Base-by-base conservation (phyloP, 2,797 vertebrate genomes). In the Falco peregrinus region DNA sequence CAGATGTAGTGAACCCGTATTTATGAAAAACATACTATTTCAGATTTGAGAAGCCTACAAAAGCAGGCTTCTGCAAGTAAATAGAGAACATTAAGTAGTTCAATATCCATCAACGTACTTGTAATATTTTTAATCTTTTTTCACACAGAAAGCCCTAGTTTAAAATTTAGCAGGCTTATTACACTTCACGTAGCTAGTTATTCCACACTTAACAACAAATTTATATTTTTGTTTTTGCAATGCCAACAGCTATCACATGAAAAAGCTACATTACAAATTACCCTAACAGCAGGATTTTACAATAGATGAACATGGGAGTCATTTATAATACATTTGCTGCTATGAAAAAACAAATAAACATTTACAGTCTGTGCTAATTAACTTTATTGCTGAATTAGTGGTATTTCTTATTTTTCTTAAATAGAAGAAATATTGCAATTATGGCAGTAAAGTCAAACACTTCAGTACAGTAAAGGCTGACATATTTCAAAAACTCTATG, bases 261-360 rank as follows among this genome's bases (percentile, higher is more conserved):
- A 77, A 91, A 92, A 90, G 21, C 26, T 68, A 53, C 21, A 37
- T 37, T 54, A 87, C 56, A 87, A 84, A 93, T 74, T 78, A 74
- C 37, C 48, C 31, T 60, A 93, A 75, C 83, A 91, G 79, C 29
- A 16, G 67, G 84, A 33, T 75, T 89, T 95, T 91, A 95, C 69
- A 92, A 94, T 61, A 84, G 67, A 88, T 54, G 35, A 95, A 85
- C 57, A 63, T 3, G 0, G 22, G 63, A 88, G 56, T 60, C 14
- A 88, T 86, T 96, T 78, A 87, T 94, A 91, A 94, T 48, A 61
- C 79, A 70, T 82, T 92, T 90, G 51, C 86, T 77, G 37, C 78
- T 87, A 92, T 95, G 93, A 87, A 94, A 95, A 90, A 90, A 26
- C 78, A 93, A 91, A 92, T 73, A 93, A 96, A 91, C 84, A 59